phyloP scores from a whole-genome alignment of 2,113 vertebrate genomes.

The Nesoenas mayeri region DNA sequence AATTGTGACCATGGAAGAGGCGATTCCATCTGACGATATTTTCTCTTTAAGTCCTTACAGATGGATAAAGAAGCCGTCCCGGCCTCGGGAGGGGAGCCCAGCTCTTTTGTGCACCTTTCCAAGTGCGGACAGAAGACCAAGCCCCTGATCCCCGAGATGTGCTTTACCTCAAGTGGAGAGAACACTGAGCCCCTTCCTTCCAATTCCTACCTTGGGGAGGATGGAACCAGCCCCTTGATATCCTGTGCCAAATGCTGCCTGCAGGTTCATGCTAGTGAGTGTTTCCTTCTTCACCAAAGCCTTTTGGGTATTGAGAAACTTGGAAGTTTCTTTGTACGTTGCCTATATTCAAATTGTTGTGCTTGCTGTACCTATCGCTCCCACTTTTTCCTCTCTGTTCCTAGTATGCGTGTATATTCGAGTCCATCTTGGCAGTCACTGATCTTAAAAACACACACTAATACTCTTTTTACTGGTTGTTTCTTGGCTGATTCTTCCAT shows the following conservation, averaged over 20 bases:
- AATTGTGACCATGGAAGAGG: neutral
- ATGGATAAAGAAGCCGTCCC: constrained; percentile 70
- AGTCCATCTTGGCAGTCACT: neutral
- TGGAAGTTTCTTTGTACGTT: neutral
- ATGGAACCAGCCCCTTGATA: constrained; percentile 90
- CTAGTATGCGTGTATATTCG: accelerated
- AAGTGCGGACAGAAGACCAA: constrained; percentile 80
- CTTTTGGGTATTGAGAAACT: neutral
- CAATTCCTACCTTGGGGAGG: constrained; percentile 86
- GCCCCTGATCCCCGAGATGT: constrained; percentile 95
- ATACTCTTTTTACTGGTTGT: neutral
- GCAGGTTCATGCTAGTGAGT: constrained; percentile 97
- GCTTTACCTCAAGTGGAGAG: constrained; percentile 88
- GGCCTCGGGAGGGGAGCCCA: neutral
- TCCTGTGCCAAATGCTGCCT: constrained; percentile 88
- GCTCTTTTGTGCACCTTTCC: constrained; percentile 41
- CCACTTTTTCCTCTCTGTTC: neutral
- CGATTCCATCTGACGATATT: accelerated
- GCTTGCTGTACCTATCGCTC: neutral
- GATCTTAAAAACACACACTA: neutral
- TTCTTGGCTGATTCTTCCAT: neutral
- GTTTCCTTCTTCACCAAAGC: neutral
- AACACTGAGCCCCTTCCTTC: constrained; percentile 90
- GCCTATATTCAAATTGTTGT: neutral
- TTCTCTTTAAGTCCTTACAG: constrained; percentile 64